Evolutionary conservation across 2,888 invertebrate genomes (phyloP).

Genomic region (Escarpia spicata): DNA sequence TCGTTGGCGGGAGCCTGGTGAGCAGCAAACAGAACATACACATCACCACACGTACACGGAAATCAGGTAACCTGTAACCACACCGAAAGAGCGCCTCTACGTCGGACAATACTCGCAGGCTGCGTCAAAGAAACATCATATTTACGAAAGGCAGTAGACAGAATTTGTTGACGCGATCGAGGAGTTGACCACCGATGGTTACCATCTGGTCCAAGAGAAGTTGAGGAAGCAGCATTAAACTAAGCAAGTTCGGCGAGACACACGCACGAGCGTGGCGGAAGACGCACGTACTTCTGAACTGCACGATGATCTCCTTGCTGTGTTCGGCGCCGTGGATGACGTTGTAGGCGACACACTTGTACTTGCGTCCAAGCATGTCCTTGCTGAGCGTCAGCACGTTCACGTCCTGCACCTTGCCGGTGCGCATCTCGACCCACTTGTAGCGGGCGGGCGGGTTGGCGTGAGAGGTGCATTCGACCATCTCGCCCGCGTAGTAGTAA

Average conservation of each 20-base stretch:
- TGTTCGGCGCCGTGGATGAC: constrained; percentile 22
- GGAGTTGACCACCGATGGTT: too few relatives aligned
- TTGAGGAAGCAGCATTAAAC: not conserved
- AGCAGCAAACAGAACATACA: too few relatives aligned
- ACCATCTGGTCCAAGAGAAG: too few relatives aligned
- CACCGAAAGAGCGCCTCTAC: too few relatives aligned
- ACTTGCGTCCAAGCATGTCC: constrained; percentile 23
- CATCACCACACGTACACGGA: too few relatives aligned
- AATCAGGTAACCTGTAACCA: too few relatives aligned
- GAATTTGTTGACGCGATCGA: too few relatives aligned
- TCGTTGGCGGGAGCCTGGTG: too few relatives aligned
- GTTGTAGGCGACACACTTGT: constrained; percentile 22
- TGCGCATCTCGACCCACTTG: constrained; percentile 22
- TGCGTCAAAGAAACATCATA: too few relatives aligned
- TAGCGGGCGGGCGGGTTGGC: constrained; percentile 18
- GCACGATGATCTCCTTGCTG: constrained; percentile 21
- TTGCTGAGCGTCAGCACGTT: constrained; percentile 17
- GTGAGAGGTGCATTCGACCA: not conserved
- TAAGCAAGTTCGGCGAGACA: not conserved
- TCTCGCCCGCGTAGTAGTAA: constrained; percentile 20
- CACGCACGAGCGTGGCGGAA: not conserved
- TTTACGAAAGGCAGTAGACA: too few relatives aligned
- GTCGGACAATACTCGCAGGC: too few relatives aligned
- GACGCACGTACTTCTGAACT: constrained; percentile 19
- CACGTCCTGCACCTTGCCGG: constrained; percentile 18